Percentiles rank a stretch among this genome's conserved stretches.
phyloP scores from a whole-genome alignment of 1,140 invertebrate genomes.

The Phymastichus coffea region DNA sequence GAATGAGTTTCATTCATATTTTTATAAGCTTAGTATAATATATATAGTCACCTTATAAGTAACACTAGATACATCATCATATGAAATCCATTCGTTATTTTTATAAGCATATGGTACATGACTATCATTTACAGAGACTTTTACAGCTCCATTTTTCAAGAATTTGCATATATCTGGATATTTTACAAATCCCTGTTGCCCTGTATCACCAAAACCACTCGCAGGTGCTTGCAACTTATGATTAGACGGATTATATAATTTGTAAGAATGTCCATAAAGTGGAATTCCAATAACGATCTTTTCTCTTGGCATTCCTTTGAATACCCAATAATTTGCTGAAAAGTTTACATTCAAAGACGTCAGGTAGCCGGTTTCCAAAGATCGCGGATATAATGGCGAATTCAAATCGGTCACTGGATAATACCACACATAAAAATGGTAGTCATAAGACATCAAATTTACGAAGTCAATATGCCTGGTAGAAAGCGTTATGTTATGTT shows the following conservation, averaged over 20 bases:
- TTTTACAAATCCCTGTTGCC: conserved; percentile 69
- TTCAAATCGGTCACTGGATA: conserved; percentile 83
- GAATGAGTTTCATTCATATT: conserved; percentile 20
- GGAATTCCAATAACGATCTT: conserved; percentile 89
- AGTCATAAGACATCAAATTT: conserved; percentile 90
- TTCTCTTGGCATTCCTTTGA: conserved; percentile 74
- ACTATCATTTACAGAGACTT: conserved; percentile 67
- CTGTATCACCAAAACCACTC: conserved; percentile 64
- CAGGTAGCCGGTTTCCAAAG: conserved; percentile 66
- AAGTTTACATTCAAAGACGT: conserved; percentile 80
- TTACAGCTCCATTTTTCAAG: conserved; percentile 55
- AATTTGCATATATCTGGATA: conserved; percentile 73
- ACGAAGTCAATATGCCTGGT: conserved; percentile 76
- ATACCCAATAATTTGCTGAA: conserved; percentile 77
- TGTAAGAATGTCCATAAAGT: conserved; percentile 84
- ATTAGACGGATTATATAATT: conserved; percentile 68
- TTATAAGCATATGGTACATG: conserved; percentile 78
- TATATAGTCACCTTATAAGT: conserved; percentile 63
- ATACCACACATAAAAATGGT: conserved; percentile 73
- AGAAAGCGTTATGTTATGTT: conserved; percentile 27
- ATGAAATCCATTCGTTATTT: conserved; percentile 83
- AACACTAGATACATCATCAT: conserved; percentile 76
- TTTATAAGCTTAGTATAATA: conserved; percentile 20
- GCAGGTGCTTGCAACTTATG: conserved; percentile 70
- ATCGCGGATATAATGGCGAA: conserved; percentile 69